phyloP scores from a whole-genome alignment of 2,888 invertebrate species.

The Steinernema hermaphroditum region DNA sequence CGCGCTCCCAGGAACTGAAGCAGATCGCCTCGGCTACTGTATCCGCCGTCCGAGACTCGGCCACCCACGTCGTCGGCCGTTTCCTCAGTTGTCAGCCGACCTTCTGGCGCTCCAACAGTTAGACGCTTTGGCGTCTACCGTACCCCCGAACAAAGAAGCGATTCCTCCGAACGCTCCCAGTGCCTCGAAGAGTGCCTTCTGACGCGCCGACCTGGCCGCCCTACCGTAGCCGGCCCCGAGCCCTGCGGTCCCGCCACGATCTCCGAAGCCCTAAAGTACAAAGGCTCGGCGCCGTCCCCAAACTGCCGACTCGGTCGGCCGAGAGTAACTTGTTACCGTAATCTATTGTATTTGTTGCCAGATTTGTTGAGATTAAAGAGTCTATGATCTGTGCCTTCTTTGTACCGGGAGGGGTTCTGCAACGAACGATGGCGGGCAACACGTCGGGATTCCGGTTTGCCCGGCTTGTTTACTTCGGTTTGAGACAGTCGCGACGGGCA shows the following conservation, averaged over 20 bases:
- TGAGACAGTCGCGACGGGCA: slow-evolving; percentile 16
- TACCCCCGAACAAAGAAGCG: slow-evolving; percentile 3
- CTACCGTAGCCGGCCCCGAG: slow-evolving; percentile 8
- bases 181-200: slow-evolving; percentile 20
- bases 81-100: neutral
- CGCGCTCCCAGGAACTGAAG: neutral
- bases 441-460: slow-evolving; percentile 1
- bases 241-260: neutral
- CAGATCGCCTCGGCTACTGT: slow-evolving; percentile 3
- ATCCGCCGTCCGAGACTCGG: neutral
- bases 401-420: neutral
- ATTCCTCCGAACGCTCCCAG: neutral
- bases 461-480: slow-evolving; percentile 11
- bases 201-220: neutral
- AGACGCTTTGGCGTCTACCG: neutral
- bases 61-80: neutral
- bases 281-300: slow-evolving; percentile 4
- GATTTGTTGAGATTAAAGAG: slow-evolving; percentile 13
- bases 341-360: slow-evolving; percentile 8
- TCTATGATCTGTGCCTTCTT: neutral
- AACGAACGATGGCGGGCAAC: neutral
- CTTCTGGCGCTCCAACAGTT: slow-evolving; percentile 5
- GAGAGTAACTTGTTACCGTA: slow-evolving; percentile 13
- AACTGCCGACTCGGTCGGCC: neutral
- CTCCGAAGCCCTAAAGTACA: neutral